Evolutionary conservation across 2,797 vertebrate genomes (phyloP).

Genomic region (Gastrophryne carolinensis): DNA sequence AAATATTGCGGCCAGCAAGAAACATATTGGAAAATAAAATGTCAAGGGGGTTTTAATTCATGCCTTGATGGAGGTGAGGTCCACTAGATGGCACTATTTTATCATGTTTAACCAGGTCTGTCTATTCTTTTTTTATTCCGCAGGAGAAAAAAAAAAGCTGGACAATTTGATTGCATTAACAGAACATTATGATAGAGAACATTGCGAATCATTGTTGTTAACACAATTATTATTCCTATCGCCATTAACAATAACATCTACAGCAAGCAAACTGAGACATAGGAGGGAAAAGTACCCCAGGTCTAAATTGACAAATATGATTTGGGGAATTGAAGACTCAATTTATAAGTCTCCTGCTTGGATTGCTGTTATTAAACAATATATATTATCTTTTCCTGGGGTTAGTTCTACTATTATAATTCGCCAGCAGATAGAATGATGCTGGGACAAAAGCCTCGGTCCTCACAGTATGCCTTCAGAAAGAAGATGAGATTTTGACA

Average conservation of each 20-base stretch:
- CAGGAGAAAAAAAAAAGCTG: neutral
- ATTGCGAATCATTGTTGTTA: conserved; percentile 52
- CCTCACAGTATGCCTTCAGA: neutral
- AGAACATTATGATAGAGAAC: conserved; percentile 46
- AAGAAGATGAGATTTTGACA: neutral
- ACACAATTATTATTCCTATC: conserved; percentile 48
- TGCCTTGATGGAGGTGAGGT: neutral
- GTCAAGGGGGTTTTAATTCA: conserved; percentile 44
- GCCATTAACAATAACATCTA: conserved; percentile 46
- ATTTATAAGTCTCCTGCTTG: conserved; percentile 27
- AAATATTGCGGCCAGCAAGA: conserved; percentile 49
- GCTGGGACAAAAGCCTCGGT: neutral
- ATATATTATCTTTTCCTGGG: neutral
- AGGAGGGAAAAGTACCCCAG: neutral
- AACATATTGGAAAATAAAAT: conserved; percentile 54
- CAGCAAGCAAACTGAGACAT: conserved; percentile 19
- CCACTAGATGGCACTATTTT: conserved; percentile 64
- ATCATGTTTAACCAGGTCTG: conserved; percentile 16
- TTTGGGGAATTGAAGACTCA: conserved; percentile 21
- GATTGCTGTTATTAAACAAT: conserved; percentile 16
- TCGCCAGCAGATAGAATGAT: neutral
- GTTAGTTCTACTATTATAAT: conserved; percentile 8
- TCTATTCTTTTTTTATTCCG: neutral
- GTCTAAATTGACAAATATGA: conserved; percentile 25
- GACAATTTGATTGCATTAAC: conserved; percentile 42